Conservation (phyloP, 2,797 vertebrate species). For the Denticeps clupeoides region DNA sequence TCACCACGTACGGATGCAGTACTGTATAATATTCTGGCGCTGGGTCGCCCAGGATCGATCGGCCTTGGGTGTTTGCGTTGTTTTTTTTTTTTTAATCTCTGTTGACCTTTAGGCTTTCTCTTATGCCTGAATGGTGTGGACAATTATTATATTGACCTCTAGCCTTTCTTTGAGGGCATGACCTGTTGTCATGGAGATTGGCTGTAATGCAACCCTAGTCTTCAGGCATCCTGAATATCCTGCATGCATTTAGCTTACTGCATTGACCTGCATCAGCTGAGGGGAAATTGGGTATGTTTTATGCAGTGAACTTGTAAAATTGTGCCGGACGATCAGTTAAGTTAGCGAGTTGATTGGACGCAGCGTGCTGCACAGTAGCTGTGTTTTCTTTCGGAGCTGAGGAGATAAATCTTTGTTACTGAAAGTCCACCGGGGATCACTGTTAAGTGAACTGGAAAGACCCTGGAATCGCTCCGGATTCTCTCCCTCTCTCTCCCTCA, state of each 20-base stretch:
- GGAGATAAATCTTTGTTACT: constrained; percentile 43
- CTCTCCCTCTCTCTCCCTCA: constrained; percentile 14
- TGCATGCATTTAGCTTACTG: constrained; percentile 19
- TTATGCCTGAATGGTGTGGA: constrained; percentile 14
- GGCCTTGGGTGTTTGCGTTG: too few relatives aligned
- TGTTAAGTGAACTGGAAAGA: constrained; percentile 27
- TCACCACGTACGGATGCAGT: too few relatives aligned
- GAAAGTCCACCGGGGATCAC: constrained; percentile 39
- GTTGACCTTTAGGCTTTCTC: constrained; percentile 6
- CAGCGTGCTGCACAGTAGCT: too few relatives aligned
- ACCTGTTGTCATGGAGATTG: constrained; percentile 33
- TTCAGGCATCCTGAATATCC: constrained; percentile 16
- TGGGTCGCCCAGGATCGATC: too few relatives aligned
- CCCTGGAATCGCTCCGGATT: constrained; percentile 23
- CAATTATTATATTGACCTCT: constrained; percentile 40
- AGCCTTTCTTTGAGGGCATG: constrained; percentile 24
- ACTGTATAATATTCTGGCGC: too few relatives aligned
- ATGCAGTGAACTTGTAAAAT: too few relatives aligned
- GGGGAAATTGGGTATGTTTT: too few relatives aligned
- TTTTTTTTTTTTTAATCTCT: not conserved
- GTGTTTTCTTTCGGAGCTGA: constrained; percentile 28
- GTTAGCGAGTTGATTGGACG: too few relatives aligned
- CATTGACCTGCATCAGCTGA: too few relatives aligned
- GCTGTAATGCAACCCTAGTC: constrained; percentile 19
- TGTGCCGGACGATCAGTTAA: too few relatives aligned